Evolutionary conservation across 2,797 vertebrate genomes (phyloP).

Genomic region (Myotis planiceps): DNA sequence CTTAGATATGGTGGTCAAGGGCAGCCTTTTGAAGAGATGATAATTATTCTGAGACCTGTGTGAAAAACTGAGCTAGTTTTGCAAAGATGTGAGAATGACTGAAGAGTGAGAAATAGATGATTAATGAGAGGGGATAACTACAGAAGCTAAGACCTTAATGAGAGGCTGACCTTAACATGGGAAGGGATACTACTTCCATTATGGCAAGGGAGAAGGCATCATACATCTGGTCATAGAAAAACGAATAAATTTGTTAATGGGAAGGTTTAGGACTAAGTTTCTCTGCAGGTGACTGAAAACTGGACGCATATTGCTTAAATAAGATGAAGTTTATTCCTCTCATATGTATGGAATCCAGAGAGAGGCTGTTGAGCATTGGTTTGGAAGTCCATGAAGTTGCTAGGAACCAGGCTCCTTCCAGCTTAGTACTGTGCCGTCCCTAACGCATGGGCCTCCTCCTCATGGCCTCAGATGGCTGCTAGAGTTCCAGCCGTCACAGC

Average conservation of each 20-base stretch:
- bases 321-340: background rate
- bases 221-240: background rate
- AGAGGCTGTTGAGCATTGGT: background rate
- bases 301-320: background rate
- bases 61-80: background rate
- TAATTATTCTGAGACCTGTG: background rate
- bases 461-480: background rate
- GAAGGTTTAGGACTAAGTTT: background rate
- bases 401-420: background rate
- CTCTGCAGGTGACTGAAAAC: background rate
- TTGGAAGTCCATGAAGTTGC: background rate
- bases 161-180: background rate
- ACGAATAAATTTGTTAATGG: background rate
- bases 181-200: background rate
- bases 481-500: background rate
- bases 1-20: background rate
- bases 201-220: background rate
- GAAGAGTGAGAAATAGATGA: background rate
- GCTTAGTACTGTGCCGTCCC: background rate
- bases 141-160: background rate
- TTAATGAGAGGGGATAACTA: background rate
- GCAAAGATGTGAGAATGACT: background rate
- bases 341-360: background rate
- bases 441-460: background rate
- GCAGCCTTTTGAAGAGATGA: background rate